Evolutionary conservation across 2,888 invertebrate species (phyloP).

Genomic region (Tenodera sinensis): DNA sequence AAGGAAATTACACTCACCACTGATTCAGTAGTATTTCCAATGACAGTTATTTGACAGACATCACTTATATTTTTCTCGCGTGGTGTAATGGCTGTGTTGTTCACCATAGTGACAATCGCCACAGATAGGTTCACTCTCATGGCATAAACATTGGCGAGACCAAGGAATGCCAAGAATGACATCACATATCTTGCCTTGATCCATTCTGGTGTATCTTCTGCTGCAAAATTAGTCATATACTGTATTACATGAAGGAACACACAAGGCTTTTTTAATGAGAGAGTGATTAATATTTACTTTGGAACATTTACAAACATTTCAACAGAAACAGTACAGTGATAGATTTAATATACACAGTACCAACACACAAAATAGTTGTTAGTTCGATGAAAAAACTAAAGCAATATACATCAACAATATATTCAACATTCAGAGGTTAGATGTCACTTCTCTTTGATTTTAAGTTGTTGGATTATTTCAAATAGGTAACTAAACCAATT

Average conservation of each 20-base stretch:
- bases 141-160: conserved; percentile 85
- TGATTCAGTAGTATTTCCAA: conserved; percentile 45
- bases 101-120: conserved; percentile 93
- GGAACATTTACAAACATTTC: too few relatives aligned
- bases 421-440: too few relatives aligned
- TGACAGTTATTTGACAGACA: conserved; percentile 52
- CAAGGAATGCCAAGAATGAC: conserved; percentile 80
- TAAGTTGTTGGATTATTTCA: too few relatives aligned
- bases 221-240: background rate
- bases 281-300: too few relatives aligned
- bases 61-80: conserved; percentile 53
- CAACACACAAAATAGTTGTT: too few relatives aligned
- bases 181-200: conserved; percentile 72
- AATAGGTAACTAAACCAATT: too few relatives aligned
- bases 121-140: conserved; percentile 89
- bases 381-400: too few relatives aligned
- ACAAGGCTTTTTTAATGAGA: too few relatives aligned
- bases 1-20: conserved; percentile 41
- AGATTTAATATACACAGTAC: too few relatives aligned
- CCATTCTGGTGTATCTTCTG: conserved; percentile 61
- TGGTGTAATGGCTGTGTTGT: conserved; percentile 59
- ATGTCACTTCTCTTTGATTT: too few relatives aligned
- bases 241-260: background rate
- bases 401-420: too few relatives aligned
- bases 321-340: too few relatives aligned